These are phyloP conservation scores for Hirtodrosophila confusa DNA, from an alignment of 2,888 invertebrate genomes.

Conservation along the genomic window DNA sequence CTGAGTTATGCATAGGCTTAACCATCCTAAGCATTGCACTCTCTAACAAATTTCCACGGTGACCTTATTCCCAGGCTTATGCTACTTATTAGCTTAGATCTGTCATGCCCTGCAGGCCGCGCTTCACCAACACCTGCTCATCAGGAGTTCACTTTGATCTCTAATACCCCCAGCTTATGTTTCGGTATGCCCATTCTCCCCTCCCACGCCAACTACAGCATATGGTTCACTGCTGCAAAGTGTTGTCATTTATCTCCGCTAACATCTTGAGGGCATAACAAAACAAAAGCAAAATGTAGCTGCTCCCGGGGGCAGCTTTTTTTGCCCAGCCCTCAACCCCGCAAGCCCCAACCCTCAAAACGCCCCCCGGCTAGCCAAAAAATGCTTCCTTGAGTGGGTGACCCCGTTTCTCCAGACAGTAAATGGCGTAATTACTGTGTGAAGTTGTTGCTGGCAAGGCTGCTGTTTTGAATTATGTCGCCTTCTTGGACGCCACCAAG, in stretches of 20 bases:
- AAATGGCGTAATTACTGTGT: conserved; percentile 80
- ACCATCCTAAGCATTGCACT: background rate
- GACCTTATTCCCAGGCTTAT: conserved; percentile 40
- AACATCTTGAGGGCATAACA: conserved; percentile 66
- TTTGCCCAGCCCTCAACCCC: conserved; percentile 7
- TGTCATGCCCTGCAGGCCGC: conserved; percentile 38
- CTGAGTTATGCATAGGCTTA: conserved; percentile 8
- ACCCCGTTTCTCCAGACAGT: conserved; percentile 74
- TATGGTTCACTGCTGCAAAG: conserved; percentile 61
- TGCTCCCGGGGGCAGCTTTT: conserved; percentile 30
- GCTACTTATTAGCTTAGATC: conserved; percentile 62
- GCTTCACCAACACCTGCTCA: conserved; percentile 53
- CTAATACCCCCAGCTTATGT: conserved; percentile 51
- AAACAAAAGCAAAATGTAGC: conserved; percentile 49
- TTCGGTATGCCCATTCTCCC: conserved; percentile 1
- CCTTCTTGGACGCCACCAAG: conserved; percentile 44
- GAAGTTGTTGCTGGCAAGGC: conserved; percentile 57
- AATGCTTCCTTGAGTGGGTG: conserved; percentile 69
- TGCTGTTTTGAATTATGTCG: conserved; percentile 77
- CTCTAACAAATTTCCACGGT: conserved; percentile 12
- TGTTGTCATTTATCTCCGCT: conserved; percentile 76
- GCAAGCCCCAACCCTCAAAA: conserved; percentile 1
- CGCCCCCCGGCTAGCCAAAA: conserved; percentile 53
- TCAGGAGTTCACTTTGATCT: conserved; percentile 69
- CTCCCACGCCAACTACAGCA: conserved; percentile 31